Evolutionary conservation across 2,888 invertebrate species (phyloP).

Genomic region (Platycheirus albimanus): DNA sequence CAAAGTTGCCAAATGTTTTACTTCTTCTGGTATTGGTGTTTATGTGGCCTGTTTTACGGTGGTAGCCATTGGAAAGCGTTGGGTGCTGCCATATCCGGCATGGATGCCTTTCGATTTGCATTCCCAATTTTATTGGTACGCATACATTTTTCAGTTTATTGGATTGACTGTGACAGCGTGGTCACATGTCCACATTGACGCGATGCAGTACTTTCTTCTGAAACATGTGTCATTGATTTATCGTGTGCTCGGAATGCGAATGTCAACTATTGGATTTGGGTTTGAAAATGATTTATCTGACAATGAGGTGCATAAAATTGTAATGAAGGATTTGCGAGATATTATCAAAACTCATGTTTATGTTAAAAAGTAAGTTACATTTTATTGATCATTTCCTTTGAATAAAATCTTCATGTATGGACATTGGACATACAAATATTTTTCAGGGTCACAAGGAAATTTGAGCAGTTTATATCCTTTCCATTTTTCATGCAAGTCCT

Average conservation of each 20-base stretch:
- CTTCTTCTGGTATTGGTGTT: conserved; percentile 34
- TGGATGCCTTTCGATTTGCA: conserved; percentile 79
- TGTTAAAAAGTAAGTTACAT: not conserved
- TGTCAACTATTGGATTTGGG: conserved; percentile 35
- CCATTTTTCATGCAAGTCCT: conserved; percentile 77
- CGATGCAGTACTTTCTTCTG: conserved; percentile 77
- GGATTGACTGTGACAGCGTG: conserved; percentile 75
- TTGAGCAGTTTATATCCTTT: conserved; percentile 66
- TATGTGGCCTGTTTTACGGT: not conserved
- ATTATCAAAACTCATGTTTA: conserved; percentile 3
- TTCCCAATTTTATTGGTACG: conserved; percentile 74
- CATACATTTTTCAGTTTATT: conserved; percentile 76
- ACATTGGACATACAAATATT: too few relatives aligned
- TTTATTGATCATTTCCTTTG: not conserved
- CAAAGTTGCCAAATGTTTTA: conserved; percentile 53
- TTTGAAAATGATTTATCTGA: not conserved
- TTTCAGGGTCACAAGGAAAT: conserved; percentile 19
- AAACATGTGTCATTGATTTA: conserved; percentile 77
- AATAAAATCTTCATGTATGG: not conserved
- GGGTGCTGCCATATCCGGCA: conserved; percentile 77
- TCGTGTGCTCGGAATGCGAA: conserved; percentile 76
- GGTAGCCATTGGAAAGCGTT: conserved; percentile 66
- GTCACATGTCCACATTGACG: conserved; percentile 76
- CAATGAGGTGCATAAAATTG: not conserved
- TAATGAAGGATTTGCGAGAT: not conserved